phyloP scores from a whole-genome alignment of 2,888 invertebrate species.

The Malthinus flaveolus region DNA sequence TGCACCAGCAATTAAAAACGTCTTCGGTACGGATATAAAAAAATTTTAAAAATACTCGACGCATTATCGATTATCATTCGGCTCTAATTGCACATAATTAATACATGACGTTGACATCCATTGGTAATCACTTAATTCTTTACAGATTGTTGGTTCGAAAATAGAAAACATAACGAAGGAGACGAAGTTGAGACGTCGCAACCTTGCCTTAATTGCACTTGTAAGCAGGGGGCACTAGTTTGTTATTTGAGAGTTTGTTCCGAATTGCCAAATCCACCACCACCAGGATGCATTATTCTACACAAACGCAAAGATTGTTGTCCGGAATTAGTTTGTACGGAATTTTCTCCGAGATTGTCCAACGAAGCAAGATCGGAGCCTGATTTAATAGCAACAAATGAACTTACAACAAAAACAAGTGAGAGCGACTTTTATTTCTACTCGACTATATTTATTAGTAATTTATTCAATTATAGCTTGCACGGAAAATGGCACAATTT shows the following conservation, averaged over 20 bases:
- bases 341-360: constrained; percentile 48
- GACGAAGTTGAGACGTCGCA: constrained; percentile 69
- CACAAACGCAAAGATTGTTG: constrained; percentile 75
- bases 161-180: constrained; percentile 68
- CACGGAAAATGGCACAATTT: constrained; percentile 70
- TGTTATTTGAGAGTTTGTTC: constrained; percentile 80
- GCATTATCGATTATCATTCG: too few species aligned
- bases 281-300: constrained; percentile 71
- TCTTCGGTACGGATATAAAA: background rate
- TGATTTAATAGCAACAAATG: constrained; percentile 28
- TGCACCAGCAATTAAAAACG: background rate
- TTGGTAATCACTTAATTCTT: constrained; percentile 22
- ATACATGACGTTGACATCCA: background rate
- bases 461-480: constrained; percentile 60
- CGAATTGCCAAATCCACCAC: constrained; percentile 73
- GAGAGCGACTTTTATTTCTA: background rate
- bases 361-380: constrained; percentile 45
- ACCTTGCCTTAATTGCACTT: constrained; percentile 78
- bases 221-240: constrained; percentile 70
- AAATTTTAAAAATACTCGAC: background rate
- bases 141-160: constrained; percentile 74
- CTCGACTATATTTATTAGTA: constrained; percentile 7
- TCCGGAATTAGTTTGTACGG: constrained; percentile 75
- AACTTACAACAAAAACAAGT: constrained; percentile 13
- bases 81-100: too few species aligned